These are phyloP conservation scores for Athripsodes cinereus DNA, from an alignment of 2,888 invertebrate genomes.

Conservation along the genomic window DNA sequence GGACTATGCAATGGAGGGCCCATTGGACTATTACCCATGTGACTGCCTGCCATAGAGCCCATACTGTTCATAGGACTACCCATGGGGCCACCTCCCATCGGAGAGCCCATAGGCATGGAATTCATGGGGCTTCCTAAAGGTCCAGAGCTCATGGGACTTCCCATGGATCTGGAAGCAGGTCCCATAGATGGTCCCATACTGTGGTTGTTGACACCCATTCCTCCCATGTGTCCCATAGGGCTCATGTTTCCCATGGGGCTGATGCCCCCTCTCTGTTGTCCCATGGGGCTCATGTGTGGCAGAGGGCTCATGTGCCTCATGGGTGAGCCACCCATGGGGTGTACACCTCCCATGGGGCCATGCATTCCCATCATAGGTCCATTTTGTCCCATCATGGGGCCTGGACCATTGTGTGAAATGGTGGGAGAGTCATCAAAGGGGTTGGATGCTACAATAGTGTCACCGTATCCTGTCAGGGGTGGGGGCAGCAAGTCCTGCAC, in stretches of 20 bases:
- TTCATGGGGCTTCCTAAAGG: conserved; percentile 60
- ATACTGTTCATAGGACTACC: conserved; percentile 66
- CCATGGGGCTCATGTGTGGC: conserved; percentile 57
- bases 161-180: conserved; percentile 55
- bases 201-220: conserved; percentile 57
- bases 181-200: conserved; percentile 56
- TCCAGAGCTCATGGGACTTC: conserved; percentile 61
- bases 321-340: conserved; percentile 56
- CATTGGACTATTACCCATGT: conserved; percentile 68
- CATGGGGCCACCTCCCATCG: conserved; percentile 64
- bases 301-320: conserved; percentile 62
- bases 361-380: conserved; percentile 66
- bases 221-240: conserved; percentile 62
- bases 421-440: conserved; percentile 89
- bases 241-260: conserved; percentile 68
- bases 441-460: conserved; percentile 90
- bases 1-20: conserved; percentile 72
- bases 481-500: conserved; percentile 80
- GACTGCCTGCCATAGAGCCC: conserved; percentile 55
- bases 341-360: conserved; percentile 53
- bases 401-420: conserved; percentile 53
- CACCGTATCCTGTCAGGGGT: conserved; percentile 80
- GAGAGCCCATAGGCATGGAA: conserved; percentile 64
- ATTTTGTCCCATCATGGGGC: conserved; percentile 58
- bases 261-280: conserved; percentile 54